These are phyloP conservation scores for Halictus ligatus DNA, from an alignment of 2,888 invertebrate species.

Conservation along the genomic window DNA sequence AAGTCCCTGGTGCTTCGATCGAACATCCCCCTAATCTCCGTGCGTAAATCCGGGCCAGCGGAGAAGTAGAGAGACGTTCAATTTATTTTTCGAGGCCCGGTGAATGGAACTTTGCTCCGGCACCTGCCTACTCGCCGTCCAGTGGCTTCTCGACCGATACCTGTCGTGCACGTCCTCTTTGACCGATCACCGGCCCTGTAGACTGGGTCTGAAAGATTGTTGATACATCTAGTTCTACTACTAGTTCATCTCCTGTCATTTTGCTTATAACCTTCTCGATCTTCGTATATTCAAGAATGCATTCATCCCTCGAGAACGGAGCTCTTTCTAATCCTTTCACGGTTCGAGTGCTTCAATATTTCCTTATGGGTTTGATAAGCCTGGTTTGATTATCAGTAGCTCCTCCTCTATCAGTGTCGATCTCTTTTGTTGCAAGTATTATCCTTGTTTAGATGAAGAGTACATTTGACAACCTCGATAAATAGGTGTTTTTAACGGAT, in stretches of 20 bases:
- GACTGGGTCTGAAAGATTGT: neutral
- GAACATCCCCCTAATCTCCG: conserved; percentile 41
- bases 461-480: neutral
- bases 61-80: neutral
- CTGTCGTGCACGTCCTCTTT: neutral
- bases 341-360: too few species aligned
- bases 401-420: too few species aligned
- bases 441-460: neutral
- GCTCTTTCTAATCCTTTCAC: neutral
- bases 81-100: conserved; percentile 45
- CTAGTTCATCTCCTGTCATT: neutral
- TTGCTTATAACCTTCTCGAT: neutral
- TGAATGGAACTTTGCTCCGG: neutral
- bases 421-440: too few species aligned
- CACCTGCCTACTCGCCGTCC: neutral
- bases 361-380: too few species aligned
- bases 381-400: too few species aligned
- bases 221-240: neutral
- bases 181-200: neutral
- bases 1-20: conserved; percentile 27
- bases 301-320: neutral
- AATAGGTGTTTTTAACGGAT: neutral
- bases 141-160: neutral
- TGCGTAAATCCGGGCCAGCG: conserved; percentile 24
- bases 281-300: too few species aligned